Evolutionary conservation across 2,797 vertebrate genomes (phyloP).

Genomic region (Malurus splendens): DNA sequence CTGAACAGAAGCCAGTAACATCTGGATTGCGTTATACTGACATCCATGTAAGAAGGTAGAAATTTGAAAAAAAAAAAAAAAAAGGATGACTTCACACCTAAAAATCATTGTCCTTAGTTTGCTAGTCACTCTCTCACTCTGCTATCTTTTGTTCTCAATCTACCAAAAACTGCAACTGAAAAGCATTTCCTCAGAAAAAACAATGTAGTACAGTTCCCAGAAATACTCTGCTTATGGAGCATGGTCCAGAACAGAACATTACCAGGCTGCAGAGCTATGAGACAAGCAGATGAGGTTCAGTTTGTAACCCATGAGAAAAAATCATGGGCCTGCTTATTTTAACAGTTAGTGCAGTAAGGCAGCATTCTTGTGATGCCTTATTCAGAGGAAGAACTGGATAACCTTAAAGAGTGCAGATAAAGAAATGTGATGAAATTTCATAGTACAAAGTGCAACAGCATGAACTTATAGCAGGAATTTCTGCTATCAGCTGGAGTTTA

Average conservation of each 20-base stretch:
- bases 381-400: background rate
- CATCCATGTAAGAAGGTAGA: background rate
- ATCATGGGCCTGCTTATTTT: background rate
- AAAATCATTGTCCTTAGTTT: background rate
- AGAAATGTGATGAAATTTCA: background rate
- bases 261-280: background rate
- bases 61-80: background rate
- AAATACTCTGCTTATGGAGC: background rate
- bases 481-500: background rate
- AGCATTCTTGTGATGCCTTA: background rate
- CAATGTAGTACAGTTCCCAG: background rate
- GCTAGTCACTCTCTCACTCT: background rate
- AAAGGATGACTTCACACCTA: background rate
- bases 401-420: background rate
- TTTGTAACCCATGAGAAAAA: background rate
- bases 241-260: background rate
- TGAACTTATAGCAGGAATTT: background rate
- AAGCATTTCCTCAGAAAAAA: background rate
- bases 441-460: background rate
- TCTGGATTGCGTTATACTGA: conserved; percentile 4
- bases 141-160: background rate
- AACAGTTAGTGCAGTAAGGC: background rate
- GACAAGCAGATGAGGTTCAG: background rate
- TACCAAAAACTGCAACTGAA: conserved; percentile 7
- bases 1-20: conserved; percentile 23